Conservation (phyloP, 1,140 invertebrate genomes). For the Planococcus citri region DNA sequence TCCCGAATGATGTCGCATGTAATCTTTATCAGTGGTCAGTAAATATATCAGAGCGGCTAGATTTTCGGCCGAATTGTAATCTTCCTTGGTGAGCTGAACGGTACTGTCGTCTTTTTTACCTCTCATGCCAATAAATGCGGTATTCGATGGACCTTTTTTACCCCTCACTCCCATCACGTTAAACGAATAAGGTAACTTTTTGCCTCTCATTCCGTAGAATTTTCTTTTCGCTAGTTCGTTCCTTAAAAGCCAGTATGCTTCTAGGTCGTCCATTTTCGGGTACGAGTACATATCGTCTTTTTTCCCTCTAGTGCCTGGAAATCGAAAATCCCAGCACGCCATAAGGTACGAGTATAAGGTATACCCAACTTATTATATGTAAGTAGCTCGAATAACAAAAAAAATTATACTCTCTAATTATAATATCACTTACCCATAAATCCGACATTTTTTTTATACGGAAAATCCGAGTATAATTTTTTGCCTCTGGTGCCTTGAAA, state of each 20-base stretch:
- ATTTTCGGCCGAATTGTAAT: not conserved
- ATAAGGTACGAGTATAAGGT: too few species aligned
- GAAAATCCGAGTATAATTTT: not conserved
- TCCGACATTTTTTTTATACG: slow-evolving; percentile 9
- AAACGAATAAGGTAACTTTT: slow-evolving; percentile 14
- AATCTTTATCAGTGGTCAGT: not conserved
- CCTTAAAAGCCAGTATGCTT: not conserved
- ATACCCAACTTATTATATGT: too few species aligned
- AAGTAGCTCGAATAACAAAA: too few species aligned
- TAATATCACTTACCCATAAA: not conserved
- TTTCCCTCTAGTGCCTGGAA: slow-evolving; percentile 5
- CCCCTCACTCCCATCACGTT: slow-evolving; percentile 21
- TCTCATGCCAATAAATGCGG: slow-evolving; percentile 26
- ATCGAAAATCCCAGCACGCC: too few species aligned
- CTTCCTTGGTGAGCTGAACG: not conserved
- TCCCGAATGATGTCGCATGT: not conserved
- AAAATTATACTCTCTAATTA: not conserved
- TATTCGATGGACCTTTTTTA: slow-evolving; percentile 25
- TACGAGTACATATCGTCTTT: not conserved
- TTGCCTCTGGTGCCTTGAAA: slow-evolving; percentile 10
- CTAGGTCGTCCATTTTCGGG: not conserved
- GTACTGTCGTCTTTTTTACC: slow-evolving; percentile 24
- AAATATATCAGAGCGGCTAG: not conserved
- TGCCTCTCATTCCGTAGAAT: slow-evolving; percentile 18
- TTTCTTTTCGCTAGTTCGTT: slow-evolving; percentile 12